Evolutionary conservation across 2,888 invertebrate genomes (phyloP), one percentile per base, ranked within the genome.

Genomic region (Nomada ferruginata): DNA sequence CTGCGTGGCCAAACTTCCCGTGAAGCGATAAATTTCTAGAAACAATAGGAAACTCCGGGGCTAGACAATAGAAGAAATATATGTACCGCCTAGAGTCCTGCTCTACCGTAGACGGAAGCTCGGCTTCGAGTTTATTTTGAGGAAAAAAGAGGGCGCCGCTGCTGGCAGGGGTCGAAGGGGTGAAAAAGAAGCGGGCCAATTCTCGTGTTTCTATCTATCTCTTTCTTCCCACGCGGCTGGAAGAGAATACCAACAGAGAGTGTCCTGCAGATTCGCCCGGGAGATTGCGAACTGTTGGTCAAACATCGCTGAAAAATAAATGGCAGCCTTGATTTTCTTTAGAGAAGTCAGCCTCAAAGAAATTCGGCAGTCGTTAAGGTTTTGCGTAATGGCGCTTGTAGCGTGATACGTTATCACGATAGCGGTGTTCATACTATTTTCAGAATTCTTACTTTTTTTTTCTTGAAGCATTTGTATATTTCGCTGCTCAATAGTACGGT

Each of bases 61-160:
- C 91, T 93, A 93, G 92, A 93, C 92, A 93, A 93, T 93, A 92
- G 93, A 92, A 92, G 92, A 93, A 92, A 92, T 92, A 92, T 92
- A 91, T 88, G 76, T 85, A 84, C 89, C 83, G 80, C 83, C 80
- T 82, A 72, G 77, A 72, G 82, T 77, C 82, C 80, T 76, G 84
- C 79, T 79, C 72, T 70, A 57, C 76, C 77, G 72, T 83, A 82
- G 87, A 90, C 91, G 90, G 90, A 91, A 91, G 86, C 85, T 84
- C 70, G 74, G 82, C 78, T 84, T 88, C 72, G 82, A 82, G 85
- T 88, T 85, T 90, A 90, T 88, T 88, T 85, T 75, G 42, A 18
- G 77, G 72, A 73, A 57, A 61, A 79, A 70, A 69, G 71, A 53
- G 59, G 71, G 63, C 60, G 69, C 44, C 69, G 53, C 18, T 47